phyloP scores from a whole-genome alignment of 2,888 invertebrate genomes.

The Cantharis nigra region DNA sequence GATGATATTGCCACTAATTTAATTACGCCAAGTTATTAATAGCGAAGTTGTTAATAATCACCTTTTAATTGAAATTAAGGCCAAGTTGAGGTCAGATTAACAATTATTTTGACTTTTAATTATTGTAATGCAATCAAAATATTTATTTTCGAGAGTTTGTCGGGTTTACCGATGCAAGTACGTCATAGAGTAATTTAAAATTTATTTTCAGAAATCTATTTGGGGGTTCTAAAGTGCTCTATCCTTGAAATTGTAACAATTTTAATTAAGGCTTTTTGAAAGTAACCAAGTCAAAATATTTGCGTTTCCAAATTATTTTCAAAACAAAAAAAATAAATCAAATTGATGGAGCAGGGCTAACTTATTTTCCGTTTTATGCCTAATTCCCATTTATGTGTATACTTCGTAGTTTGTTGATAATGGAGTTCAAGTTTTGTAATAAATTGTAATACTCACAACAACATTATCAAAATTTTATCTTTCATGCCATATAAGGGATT shows the following conservation, averaged over 20 bases:
- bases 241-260: not conserved
- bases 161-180: not conserved
- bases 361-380: not conserved
- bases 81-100: conserved; percentile 7
- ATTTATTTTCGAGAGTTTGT: not conserved
- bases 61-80: conserved; percentile 15
- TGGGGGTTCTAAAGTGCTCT: not conserved
- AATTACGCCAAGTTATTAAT: conserved; percentile 12
- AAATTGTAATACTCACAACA: not conserved
- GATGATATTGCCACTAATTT: conserved; percentile 5
- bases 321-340: not conserved
- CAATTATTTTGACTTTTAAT: not conserved
- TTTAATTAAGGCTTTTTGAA: not conserved
- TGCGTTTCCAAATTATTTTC: not conserved
- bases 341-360: not conserved
- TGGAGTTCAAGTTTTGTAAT: conserved; percentile 3
- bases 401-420: not conserved
- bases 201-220: conserved; percentile 3
- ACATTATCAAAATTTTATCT: not conserved
- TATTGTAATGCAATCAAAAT: not conserved
- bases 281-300: not conserved
- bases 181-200: not conserved
- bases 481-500: not conserved
- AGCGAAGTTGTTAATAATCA: conserved; percentile 7
- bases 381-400: not conserved